Conservation (phyloP, 2,888 invertebrate species). For the Diadegma fenestrale region DNA sequence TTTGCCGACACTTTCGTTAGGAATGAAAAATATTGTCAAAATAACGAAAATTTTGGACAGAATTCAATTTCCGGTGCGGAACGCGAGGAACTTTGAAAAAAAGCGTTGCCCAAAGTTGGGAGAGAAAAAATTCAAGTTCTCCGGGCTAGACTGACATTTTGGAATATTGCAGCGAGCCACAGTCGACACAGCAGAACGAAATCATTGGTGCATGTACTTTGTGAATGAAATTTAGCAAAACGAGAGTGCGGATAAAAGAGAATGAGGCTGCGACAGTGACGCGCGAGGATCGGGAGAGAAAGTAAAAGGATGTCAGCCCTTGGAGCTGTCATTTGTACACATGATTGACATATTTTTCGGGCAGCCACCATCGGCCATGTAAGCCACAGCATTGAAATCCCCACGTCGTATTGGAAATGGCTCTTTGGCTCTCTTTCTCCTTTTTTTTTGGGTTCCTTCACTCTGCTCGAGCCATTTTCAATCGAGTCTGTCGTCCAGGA, state of each 20-base stretch:
- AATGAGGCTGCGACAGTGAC: constrained; percentile 12
- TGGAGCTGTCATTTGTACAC: constrained; percentile 22
- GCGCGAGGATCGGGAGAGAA: constrained; percentile 41
- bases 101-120: neutral
- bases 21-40: too few relatives aligned
- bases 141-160: neutral
- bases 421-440: constrained; percentile 21
- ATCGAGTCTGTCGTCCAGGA: neutral
- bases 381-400: constrained; percentile 65
- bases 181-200: neutral
- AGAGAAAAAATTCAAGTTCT: neutral
- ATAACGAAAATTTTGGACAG: too few relatives aligned
- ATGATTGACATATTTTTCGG: constrained; percentile 84
- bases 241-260: too few relatives aligned
- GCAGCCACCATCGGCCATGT: constrained; percentile 62
- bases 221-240: neutral
- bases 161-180: neutral
- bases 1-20: too few relatives aligned
- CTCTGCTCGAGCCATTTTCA: neutral
- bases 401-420: constrained; percentile 61
- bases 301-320: constrained; percentile 61
- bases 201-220: neutral
- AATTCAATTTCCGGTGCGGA: too few relatives aligned
- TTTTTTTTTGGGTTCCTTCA: neutral
- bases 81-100: neutral